phyloP scores from a whole-genome alignment of 1,140 invertebrate genomes.

The Nasonia vitripennis region DNA sequence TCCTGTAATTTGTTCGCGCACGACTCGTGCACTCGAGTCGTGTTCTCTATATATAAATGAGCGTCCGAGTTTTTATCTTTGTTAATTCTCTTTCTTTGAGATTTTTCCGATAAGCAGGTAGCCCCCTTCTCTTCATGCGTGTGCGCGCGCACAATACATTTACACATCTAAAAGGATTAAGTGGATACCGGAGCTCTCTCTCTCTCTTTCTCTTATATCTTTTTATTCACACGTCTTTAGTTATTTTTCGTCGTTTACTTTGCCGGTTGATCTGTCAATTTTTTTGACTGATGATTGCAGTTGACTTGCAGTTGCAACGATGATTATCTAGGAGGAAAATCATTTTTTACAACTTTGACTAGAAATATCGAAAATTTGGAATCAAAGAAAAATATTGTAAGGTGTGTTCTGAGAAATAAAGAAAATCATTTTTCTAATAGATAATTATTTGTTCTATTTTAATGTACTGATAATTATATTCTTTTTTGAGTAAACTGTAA shows the following conservation, averaged over 20 bases:
- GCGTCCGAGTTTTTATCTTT: conserved; percentile 42
- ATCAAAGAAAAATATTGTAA: conserved; percentile 18
- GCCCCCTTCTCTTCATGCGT: conserved; percentile 23
- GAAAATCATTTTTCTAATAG: conserved; percentile 42
- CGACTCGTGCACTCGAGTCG: conserved; percentile 26
- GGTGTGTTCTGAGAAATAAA: conserved; percentile 26
- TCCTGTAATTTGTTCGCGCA: conserved; percentile 39
- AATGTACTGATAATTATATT: conserved; percentile 8
- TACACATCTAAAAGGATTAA: conserved; percentile 41
- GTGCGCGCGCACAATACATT: conserved; percentile 48
- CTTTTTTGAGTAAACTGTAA: conserved; percentile 2
- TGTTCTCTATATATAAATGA: conserved; percentile 19
- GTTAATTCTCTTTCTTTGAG: conserved; percentile 43
- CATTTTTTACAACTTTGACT: conserved; percentile 21
- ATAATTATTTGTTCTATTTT: conserved; percentile 25
- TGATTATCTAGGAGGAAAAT: conserved; percentile 34
- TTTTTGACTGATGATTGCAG: neutral
- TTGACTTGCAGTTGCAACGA: neutral
- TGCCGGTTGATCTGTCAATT: neutral
- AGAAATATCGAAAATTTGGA: neutral
- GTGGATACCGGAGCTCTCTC: conserved; percentile 12
- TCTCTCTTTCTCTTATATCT: neutral
- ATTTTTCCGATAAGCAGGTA: conserved; percentile 36
- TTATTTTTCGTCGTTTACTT: conserved; percentile 16
- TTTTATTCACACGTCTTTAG: conserved; percentile 15